Percentiles rank a stretch among this genome's conserved stretches.
These are phyloP conservation scores for Grantiella picta DNA, from an alignment of 2,113 vertebrate species.

Conservation along the genomic window DNA sequence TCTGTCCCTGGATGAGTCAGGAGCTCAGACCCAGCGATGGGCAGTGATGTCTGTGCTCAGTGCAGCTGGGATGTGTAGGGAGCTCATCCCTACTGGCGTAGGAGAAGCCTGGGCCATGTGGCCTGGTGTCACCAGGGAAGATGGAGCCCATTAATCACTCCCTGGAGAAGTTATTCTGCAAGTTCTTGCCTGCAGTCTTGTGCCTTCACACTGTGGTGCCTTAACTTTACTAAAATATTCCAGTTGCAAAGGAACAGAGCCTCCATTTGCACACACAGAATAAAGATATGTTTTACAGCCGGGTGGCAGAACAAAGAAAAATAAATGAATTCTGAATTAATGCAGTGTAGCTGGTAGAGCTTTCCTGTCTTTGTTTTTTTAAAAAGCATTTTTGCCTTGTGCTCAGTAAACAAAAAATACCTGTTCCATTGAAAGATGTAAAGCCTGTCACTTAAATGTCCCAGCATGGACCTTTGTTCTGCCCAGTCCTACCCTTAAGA, in stretches of 20 bases:
- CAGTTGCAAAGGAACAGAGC: not conserved
- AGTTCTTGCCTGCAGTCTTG: not conserved
- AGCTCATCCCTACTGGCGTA: not conserved
- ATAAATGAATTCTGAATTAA: not conserved
- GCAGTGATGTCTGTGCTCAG: not conserved
- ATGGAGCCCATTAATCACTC: not conserved
- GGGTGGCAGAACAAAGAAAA: not conserved
- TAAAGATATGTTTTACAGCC: not conserved
- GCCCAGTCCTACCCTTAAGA: not conserved
- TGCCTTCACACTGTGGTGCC: not conserved
- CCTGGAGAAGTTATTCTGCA: not conserved
- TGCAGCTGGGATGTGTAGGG: not conserved
- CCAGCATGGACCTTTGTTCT: not conserved
- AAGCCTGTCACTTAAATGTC: not conserved
- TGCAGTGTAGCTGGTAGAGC: not conserved
- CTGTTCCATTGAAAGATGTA: not conserved
- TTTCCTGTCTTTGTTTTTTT: not conserved
- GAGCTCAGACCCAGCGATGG: accelerated
- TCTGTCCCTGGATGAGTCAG: not conserved
- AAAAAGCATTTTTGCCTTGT: not conserved
- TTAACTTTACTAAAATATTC: not conserved
- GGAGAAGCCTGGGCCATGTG: not conserved
- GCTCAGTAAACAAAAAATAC: not conserved
- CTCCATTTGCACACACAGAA: not conserved
- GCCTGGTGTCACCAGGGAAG: not conserved